Base-by-base conservation (phyloP, 1,140 invertebrate species). In the Cherax quadricarinatus region DNA sequence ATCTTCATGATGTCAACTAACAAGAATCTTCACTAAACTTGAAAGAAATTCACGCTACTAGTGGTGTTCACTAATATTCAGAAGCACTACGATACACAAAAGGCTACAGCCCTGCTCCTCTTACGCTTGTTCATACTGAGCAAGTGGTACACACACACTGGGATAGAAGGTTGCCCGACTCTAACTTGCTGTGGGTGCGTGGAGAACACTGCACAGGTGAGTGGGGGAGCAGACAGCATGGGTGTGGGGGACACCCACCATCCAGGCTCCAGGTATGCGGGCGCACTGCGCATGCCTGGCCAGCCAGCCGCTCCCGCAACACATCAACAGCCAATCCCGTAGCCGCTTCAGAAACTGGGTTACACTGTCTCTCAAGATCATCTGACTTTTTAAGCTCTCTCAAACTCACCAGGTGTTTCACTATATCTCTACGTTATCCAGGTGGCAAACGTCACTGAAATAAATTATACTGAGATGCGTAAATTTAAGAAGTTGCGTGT, bases 1-100 rank as follows among this genome's bases (percentile, higher is more conserved):
- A 94, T 88, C 90, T 86, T 92, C 93, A 94, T 94, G 88, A 57
- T 93, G 70, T 49, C 60, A 62, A 53, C 21, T 75, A 10, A 24
- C 60, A 70, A 86, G 62, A 60, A 86, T 80, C 70, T 60, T 88
- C 24, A 79, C 53, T 41, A 18, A 48, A 91, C 84, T 24, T 53
- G 48, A 79, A 85, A 86, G 41, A 30, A 75, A 75, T 30, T 21
- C 70, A 24, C 70, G 70, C 57, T 30, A 85, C 89, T 41, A 16
- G 16, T 70, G 49, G 41, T 18, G 18, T 70, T 14, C 5, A 60
- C 48, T 24, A 9, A 81, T 16, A 75, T 48, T 81, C 48, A 49
- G 41, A 62, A 79, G 41, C 80, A 49, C 86, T 88, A 24, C 86
- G 49, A 51, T 82, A 75, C 53, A 60, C 70, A 49, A 21, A 60